Evolutionary conservation across 2,797 vertebrate genomes (phyloP).

Genomic region (Malurus leucopterus): DNA sequence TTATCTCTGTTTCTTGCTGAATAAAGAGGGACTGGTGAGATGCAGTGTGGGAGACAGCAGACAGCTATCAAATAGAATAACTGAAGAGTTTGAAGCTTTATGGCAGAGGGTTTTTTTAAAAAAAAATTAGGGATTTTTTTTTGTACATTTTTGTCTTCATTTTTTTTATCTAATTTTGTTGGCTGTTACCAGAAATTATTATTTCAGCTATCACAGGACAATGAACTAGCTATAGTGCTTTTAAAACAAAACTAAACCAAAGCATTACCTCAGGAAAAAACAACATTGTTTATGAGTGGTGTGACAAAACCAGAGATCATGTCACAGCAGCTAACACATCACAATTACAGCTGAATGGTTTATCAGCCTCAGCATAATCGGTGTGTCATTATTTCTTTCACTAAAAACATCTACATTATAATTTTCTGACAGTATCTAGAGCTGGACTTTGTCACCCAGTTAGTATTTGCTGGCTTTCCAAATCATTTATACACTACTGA

Average conservation of each 20-base stretch:
- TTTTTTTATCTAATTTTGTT: not conserved
- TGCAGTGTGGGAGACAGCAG: rapidly evolving
- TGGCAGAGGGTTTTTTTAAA: rapidly evolving
- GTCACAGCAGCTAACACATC: not conserved
- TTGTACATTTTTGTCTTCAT: rapidly evolving
- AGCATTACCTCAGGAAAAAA: not conserved
- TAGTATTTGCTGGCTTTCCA: not conserved
- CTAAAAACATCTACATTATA: not conserved
- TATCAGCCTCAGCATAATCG: not conserved
- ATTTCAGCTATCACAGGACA: not conserved
- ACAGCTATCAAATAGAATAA: not conserved
- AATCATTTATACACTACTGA: not conserved
- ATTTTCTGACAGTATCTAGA: not conserved
- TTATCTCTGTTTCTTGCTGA: not conserved
- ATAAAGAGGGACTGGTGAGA: not conserved
- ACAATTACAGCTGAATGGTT: not conserved
- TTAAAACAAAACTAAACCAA: not conserved
- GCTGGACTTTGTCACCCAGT: not conserved
- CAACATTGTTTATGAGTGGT: not conserved
- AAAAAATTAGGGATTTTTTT: not conserved
- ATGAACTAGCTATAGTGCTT: not conserved
- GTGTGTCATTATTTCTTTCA: not conserved
- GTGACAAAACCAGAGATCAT: not conserved
- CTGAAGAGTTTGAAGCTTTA: not conserved
- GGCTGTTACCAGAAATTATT: not conserved